phyloP scores from a whole-genome alignment of 2,797 vertebrate species.

The Coreius guichenoti region DNA sequence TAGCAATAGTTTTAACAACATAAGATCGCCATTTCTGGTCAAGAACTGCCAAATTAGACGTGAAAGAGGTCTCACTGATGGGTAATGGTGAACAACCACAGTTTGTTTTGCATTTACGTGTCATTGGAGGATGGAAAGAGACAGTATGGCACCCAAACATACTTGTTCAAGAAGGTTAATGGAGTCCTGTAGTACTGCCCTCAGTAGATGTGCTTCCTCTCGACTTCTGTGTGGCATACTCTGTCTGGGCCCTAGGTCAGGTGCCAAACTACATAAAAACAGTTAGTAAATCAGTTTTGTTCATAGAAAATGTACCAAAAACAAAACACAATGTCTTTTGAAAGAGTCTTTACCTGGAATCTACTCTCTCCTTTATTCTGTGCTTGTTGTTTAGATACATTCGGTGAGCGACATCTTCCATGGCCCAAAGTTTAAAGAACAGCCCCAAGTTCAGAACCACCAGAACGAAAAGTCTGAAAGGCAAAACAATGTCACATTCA shows the following conservation, averaged over 20 bases:
- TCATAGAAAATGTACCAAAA: not conserved
- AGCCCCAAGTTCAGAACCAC: slow-evolving; percentile 89
- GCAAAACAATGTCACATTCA: slow-evolving; percentile 25
- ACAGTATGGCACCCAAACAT: slow-evolving; percentile 34
- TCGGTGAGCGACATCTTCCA: slow-evolving; percentile 92
- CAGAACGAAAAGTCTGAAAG: slow-evolving; percentile 86
- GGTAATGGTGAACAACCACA: not conserved
- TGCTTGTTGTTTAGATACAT: slow-evolving; percentile 83
- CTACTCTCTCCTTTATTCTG: slow-evolving; percentile 79
- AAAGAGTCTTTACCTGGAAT: slow-evolving; percentile 79
- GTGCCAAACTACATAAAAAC: slow-evolving; percentile 75
- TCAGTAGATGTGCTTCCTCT: slow-evolving; percentile 80
- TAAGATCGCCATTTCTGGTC: not conserved
- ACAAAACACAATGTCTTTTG: not conserved
- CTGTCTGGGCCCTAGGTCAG: slow-evolving; percentile 75
- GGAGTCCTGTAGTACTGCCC: slow-evolving; percentile 89
- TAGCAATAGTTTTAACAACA: not conserved
- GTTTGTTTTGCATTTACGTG: not conserved
- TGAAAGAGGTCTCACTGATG: not conserved
- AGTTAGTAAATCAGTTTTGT: not conserved
- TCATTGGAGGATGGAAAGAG: not conserved
- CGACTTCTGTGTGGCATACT: slow-evolving; percentile 70
- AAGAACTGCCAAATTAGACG: not conserved
- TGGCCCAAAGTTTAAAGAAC: slow-evolving; percentile 93
- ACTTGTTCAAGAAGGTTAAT: slow-evolving; percentile 95